phyloP scores from a whole-genome alignment of 2,888 invertebrate species.

The Neoscelio sp. region DNA sequence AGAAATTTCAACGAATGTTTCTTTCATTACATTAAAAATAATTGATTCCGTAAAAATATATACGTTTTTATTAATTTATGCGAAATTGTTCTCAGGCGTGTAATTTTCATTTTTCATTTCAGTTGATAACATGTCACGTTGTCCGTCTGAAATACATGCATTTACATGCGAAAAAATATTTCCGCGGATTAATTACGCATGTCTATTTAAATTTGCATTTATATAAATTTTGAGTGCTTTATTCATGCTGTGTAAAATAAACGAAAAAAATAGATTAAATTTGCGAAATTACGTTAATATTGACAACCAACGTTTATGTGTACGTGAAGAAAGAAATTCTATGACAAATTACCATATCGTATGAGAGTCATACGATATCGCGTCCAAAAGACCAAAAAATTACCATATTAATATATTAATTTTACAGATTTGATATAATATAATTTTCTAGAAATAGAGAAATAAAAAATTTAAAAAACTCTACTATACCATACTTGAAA shows the following conservation, averaged over 20 bases:
- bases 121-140: background rate
- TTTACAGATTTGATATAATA: too few species aligned
- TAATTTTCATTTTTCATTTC: slow-evolving; percentile 1
- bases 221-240: slow-evolving; percentile 13
- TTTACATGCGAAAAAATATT: slow-evolving; percentile 10
- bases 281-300: background rate
- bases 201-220: slow-evolving; percentile 21
- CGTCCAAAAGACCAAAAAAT: too few species aligned
- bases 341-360: too few species aligned
- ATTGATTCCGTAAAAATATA: background rate
- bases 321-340: too few species aligned
- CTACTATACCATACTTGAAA: too few species aligned
- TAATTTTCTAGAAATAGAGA: too few species aligned
- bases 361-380: too few species aligned
- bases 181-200: slow-evolving; percentile 5
- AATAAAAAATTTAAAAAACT: too few species aligned
- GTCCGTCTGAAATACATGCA: background rate
- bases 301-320: too few species aligned
- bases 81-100: slow-evolving; percentile 1
- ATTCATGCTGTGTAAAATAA: background rate
- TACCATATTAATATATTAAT: too few species aligned
- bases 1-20: too few species aligned
- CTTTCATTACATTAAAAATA: background rate
- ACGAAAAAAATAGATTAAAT: too few species aligned
- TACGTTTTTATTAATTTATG: slow-evolving; percentile 2